These are phyloP conservation scores for Pheucticus melanocephalus DNA, from an alignment of 2,113 vertebrate species.

Conservation along the genomic window DNA sequence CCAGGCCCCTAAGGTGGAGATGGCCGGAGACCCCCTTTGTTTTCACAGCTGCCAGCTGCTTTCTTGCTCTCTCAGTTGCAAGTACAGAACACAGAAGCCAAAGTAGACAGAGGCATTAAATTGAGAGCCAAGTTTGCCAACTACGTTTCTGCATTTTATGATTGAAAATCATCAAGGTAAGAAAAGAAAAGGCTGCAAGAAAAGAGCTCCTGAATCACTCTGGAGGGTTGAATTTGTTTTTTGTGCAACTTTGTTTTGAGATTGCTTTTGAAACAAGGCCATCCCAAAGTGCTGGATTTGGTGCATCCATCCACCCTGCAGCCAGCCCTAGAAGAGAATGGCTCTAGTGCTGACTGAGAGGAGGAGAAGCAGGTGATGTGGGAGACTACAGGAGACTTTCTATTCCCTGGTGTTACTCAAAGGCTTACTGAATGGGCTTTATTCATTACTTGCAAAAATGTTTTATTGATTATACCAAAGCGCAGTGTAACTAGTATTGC, in stretches of 20 bases:
- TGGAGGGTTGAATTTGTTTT: neutral
- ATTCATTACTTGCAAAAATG: neutral
- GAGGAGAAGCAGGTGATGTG: neutral
- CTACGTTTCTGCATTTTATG: neutral
- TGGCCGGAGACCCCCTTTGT: neutral
- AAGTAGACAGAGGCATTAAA: neutral
- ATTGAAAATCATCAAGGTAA: fast-evolving
- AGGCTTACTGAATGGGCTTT: neutral
- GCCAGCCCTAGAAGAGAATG: neutral
- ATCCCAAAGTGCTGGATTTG: neutral
- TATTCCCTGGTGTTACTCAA: neutral
- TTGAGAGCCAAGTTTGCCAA: neutral
- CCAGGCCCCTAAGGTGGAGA: neutral
- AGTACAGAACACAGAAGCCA: neutral
- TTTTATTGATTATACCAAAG: neutral
- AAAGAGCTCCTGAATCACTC: neutral
- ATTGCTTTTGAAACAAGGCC: neutral
- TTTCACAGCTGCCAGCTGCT: neutral
- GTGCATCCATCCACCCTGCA: neutral
- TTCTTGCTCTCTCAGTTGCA: neutral
- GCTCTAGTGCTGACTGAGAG: neutral
- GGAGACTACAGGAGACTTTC: neutral
- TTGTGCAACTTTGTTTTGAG: neutral
- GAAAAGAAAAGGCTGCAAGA: neutral
- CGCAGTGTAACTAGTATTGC: neutral